Percentiles rank a stretch among this genome's conserved stretches.
Evolutionary conservation across 2,797 vertebrate species (phyloP).

Genomic region (Percopsis omiscomaycus): DNA sequence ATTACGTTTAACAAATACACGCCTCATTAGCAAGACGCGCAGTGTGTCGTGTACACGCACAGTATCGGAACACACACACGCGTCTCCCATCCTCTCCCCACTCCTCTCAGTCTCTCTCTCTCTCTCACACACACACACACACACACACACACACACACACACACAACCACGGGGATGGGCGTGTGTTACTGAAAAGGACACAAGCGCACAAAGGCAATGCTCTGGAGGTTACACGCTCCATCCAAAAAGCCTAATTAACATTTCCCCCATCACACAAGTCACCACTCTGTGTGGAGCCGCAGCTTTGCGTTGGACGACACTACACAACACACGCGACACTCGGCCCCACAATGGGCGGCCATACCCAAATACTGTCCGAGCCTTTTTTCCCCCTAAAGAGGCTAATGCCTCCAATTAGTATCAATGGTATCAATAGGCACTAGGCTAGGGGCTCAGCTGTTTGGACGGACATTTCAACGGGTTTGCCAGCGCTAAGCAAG

Average conservation of each 20-base stretch:
- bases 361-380: conserved; percentile 65
- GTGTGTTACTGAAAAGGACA: conserved; percentile 69
- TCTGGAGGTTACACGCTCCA: conserved; percentile 65
- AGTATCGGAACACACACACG: conserved; percentile 28
- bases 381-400: conserved; percentile 42
- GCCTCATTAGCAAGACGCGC: conserved; percentile 63
- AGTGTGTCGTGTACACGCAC: conserved; percentile 47
- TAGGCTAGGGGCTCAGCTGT: conserved; percentile 54
- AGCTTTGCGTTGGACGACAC: conserved; percentile 63
- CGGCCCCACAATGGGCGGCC: conserved; percentile 45
- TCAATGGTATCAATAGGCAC: conserved; percentile 32
- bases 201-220: conserved; percentile 61
- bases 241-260: conserved; percentile 75
- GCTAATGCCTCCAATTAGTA: conserved; percentile 72
- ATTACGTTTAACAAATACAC: conserved; percentile 73
- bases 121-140: conserved; percentile 24
- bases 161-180: conserved; percentile 52
- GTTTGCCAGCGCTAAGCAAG: conserved; percentile 24
- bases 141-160: conserved; percentile 52
- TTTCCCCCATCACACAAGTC: conserved; percentile 63
- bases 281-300: conserved; percentile 50
- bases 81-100: conserved; percentile 21
- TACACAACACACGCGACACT: conserved; percentile 51
- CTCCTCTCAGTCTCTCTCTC: conserved; percentile 9
- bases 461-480: conserved; percentile 25